phyloP scores from a whole-genome alignment of 2,888 invertebrate genomes.

The Drosophila anceps region DNA sequence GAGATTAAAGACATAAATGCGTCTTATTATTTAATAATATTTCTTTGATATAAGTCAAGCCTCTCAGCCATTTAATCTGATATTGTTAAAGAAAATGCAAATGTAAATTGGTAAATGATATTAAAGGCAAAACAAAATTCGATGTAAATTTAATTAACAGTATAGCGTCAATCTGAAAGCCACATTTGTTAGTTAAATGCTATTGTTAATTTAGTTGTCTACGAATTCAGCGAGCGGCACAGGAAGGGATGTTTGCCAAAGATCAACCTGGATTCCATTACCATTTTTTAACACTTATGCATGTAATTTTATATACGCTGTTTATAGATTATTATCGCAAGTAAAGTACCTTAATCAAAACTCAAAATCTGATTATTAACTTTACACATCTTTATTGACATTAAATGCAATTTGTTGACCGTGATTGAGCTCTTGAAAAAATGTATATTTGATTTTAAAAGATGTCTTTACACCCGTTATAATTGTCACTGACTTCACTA shows the following conservation, averaged over 20 bases:
- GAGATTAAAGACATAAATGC: neutral
- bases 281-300: neutral
- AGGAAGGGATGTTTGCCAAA: neutral
- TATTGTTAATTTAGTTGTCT: constrained; percentile 22
- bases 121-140: constrained; percentile 19
- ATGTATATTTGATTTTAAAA: neutral
- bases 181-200: constrained; percentile 10
- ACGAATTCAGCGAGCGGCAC: neutral
- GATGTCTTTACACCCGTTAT: neutral
- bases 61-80: neutral
- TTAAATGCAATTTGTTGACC: neutral
- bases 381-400: neutral
- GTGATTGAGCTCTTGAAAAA: neutral
- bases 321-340: neutral
- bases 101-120: constrained; percentile 34
- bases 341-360: neutral
- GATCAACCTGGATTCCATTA: neutral
- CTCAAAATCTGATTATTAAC: neutral
- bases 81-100: constrained; percentile 43
- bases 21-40: neutral
- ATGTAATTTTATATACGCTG: neutral
- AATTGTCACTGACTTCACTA: too few relatives aligned
- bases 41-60: too few relatives aligned
- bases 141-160: constrained; percentile 56
- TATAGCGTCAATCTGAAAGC: constrained; percentile 31